Percentiles rank a stretch among this genome's conserved stretches.
Evolutionary conservation across 2,113 vertebrate species (phyloP).

Genomic region (Diadophis punctatus): DNA sequence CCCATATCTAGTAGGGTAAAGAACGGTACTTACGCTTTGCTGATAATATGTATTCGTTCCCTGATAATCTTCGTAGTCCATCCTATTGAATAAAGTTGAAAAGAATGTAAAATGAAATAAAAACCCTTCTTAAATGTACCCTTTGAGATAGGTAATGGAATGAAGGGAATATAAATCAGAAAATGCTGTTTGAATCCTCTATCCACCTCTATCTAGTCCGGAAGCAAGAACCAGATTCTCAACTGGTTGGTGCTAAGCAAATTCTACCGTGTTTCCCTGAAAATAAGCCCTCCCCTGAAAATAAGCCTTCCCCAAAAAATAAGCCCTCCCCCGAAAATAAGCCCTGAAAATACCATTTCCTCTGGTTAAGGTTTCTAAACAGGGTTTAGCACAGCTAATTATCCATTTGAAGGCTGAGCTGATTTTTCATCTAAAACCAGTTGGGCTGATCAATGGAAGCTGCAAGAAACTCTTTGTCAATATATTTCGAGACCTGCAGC

Average conservation of each 20-base stretch:
- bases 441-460: background rate
- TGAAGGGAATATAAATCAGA: background rate
- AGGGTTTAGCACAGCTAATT: background rate
- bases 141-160: background rate
- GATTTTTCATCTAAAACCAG: background rate
- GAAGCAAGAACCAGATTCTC: background rate
- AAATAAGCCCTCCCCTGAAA: no score
- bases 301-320: no score
- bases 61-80: constrained; percentile 88
- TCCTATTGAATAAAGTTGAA: constrained; percentile 74
- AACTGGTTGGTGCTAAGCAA: background rate
- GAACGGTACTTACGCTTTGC: constrained; percentile 84
- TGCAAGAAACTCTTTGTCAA: background rate
- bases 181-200: background rate
- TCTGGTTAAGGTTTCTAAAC: no score
- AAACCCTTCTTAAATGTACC: background rate
- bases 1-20: background rate
- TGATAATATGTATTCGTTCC: constrained; percentile 88
- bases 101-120: background rate
- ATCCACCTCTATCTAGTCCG: background rate
- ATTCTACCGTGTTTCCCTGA: no score
- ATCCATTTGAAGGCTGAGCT: background rate
- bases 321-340: no score
- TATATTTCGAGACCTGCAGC: background rate
- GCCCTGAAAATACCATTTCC: no score